Evolutionary conservation across 1,140 invertebrate genomes (phyloP), one percentile per base, ranked within the genome.

Genomic region (Chironomus tepperi): DNA sequence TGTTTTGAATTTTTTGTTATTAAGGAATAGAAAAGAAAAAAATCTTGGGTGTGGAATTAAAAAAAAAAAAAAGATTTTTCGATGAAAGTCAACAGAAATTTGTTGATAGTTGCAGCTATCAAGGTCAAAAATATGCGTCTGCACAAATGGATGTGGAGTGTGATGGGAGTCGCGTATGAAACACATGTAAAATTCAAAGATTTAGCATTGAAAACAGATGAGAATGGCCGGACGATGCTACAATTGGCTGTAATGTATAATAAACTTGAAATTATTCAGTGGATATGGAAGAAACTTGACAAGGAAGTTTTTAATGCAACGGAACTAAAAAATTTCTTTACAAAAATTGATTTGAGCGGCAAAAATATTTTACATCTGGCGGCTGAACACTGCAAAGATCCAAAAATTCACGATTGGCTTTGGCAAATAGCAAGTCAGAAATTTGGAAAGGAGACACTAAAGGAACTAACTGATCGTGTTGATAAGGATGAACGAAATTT

Each of bases 191-290:
- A 57, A 3, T 57, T 57, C 47, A 57, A 12, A 15, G 47, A 57
- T 57, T 57, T 57, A 15, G 47, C n/a, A 5, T 1, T 57, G n/a
- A 57, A 57, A 57, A 57, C 47, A 1, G n/a, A 57, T 15, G 47
- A 57, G 1, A n/a, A 57, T 15, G 47, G 47, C 7, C n/a, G n/a
- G 3, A 57, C 12, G 5, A n/a, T 57, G 5, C 10, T 57, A 5
- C 47, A 57, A 57, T n/a, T 57, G 5, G 47, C 47, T n/a, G 47
- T 57, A 1, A 57, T 57, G 12, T 12, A 57, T 3, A 57, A 57
- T 15, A 57, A 57, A 57, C 47, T 57, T 57, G 47, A 57, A 57
- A 57, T 57, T 15, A 57, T 57, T 57, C 47, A 57, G n/a, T 57
- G 47, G 47, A 57, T 57, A 15, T 57, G 12, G 12, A 57, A 15